phyloP scores from a whole-genome alignment of 2,888 invertebrate species.

The Neoaliturus tenellus region DNA sequence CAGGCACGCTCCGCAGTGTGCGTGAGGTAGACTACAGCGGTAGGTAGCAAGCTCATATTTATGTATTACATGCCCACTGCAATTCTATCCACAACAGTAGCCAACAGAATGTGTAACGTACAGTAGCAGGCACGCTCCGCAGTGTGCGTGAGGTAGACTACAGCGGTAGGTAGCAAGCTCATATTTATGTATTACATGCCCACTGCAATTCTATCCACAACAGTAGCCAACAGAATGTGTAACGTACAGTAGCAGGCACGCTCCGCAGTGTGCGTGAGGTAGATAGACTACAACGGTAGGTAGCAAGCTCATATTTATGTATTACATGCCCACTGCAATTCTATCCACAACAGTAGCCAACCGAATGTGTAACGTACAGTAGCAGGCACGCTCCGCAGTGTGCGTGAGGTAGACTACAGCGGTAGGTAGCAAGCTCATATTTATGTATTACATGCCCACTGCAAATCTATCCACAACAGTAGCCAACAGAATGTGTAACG shows the following conservation, averaged over 20 bases:
- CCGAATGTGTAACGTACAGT: neutral
- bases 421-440: neutral
- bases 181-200: neutral
- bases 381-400: neutral
- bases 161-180: neutral
- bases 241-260: neutral
- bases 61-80: neutral
- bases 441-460: constrained; percentile 5
- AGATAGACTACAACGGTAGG: constrained; percentile 13
- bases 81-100: neutral
- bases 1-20: neutral
- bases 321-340: constrained; percentile 13
- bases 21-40: neutral
- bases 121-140: neutral
- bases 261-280: neutral
- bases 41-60: neutral
- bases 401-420: constrained; percentile 3
- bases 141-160: neutral
- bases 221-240: neutral
- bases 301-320: constrained; percentile 8
- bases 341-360: neutral
- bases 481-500: neutral
- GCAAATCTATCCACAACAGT: neutral
- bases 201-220: neutral
- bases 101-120: neutral